Percentiles rank a stretch among this genome's conserved stretches.
Evolutionary conservation across 2,888 invertebrate species (phyloP).

Genomic region (Parthenolecanium corni): DNA sequence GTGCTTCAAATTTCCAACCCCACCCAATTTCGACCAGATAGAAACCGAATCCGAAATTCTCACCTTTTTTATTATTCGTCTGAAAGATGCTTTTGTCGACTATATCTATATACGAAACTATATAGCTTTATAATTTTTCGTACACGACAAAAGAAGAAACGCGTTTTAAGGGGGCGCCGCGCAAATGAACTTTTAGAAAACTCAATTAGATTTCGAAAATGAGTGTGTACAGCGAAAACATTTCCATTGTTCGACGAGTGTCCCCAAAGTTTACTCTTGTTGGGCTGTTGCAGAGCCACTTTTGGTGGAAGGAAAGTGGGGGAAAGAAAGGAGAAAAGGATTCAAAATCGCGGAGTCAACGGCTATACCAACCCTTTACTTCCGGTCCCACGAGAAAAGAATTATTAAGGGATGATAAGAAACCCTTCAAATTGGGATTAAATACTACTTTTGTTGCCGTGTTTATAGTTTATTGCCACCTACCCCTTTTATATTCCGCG

Average conservation of each 20-base stretch:
- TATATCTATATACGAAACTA: too few species aligned
- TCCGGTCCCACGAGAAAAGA: slow-evolving; percentile 28
- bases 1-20: too few species aligned
- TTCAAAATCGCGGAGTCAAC: slow-evolving; percentile 15
- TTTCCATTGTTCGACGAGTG: slow-evolving; percentile 21
- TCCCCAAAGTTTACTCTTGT: slow-evolving; percentile 21
- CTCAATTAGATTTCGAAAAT: slow-evolving; percentile 26
- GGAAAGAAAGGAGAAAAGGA: slow-evolving; percentile 22
- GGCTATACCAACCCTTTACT: slow-evolving; percentile 23
- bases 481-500: slow-evolving; percentile 14
- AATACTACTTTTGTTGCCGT: slow-evolving; percentile 28
- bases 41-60: too few species aligned
- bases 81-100: too few species aligned
- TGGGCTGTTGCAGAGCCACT: too few species aligned
- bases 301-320: too few species aligned
- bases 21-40: too few species aligned
- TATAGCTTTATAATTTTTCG: too few species aligned
- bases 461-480: slow-evolving; percentile 29
- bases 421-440: slow-evolving; percentile 29
- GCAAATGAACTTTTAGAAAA: slow-evolving; percentile 8
- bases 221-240: slow-evolving; percentile 16
- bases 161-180: too few species aligned
- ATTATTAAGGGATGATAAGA: slow-evolving; percentile 29
- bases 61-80: too few species aligned
- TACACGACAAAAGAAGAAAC: too few species aligned